Percentiles rank a stretch among this genome's conserved stretches.
phyloP scores from a whole-genome alignment of 2,113 vertebrate species.

The Bos indicus region DNA sequence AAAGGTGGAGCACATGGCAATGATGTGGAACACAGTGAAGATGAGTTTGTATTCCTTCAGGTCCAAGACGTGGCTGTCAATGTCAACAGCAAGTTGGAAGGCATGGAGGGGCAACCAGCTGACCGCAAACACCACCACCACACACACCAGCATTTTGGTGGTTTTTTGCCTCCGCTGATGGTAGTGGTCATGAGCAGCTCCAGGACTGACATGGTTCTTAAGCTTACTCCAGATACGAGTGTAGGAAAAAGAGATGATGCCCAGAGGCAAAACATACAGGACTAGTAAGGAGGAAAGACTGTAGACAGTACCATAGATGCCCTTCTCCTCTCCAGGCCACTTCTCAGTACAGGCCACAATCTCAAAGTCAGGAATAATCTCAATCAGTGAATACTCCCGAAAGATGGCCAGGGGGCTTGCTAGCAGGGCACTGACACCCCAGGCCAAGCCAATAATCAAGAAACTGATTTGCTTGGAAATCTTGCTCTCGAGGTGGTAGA shows the following conservation, averaged over 20 bases:
- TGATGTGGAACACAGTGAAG: slow-evolving; percentile 92
- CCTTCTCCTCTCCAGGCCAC: slow-evolving; percentile 89
- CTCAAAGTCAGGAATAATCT: slow-evolving; percentile 84
- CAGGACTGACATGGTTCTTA: slow-evolving; percentile 84
- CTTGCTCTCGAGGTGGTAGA: slow-evolving; percentile 92
- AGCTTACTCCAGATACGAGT: slow-evolving; percentile 92
- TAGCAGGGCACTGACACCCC: slow-evolving; percentile 89
- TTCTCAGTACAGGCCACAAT: slow-evolving; percentile 91
- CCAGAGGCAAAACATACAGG: slow-evolving; percentile 90
- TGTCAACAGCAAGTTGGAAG: slow-evolving; percentile 93
- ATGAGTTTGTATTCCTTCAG: slow-evolving; percentile 93
- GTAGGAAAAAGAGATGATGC: slow-evolving; percentile 91
- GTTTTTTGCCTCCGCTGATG: slow-evolving; percentile 89
- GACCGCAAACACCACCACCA: slow-evolving; percentile 94
- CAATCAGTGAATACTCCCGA: slow-evolving; percentile 88
- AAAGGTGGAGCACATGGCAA: slow-evolving; percentile 96
- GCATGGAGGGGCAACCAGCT: slow-evolving; percentile 95
- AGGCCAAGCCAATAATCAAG: slow-evolving; percentile 88
- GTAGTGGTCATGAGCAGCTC: slow-evolving; percentile 81
- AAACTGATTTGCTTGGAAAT: slow-evolving; percentile 92
- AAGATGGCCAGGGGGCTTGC: slow-evolving; percentile 96
- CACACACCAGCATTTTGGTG: slow-evolving; percentile 94
- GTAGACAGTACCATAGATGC: slow-evolving; percentile 87
- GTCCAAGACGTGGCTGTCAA: slow-evolving; percentile 86
- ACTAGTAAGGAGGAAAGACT: slow-evolving; percentile 91